These are phyloP conservation scores for Tetramorium parvispinum DNA, from an alignment of 1,140 invertebrate genomes.

Conservation along the genomic window DNA sequence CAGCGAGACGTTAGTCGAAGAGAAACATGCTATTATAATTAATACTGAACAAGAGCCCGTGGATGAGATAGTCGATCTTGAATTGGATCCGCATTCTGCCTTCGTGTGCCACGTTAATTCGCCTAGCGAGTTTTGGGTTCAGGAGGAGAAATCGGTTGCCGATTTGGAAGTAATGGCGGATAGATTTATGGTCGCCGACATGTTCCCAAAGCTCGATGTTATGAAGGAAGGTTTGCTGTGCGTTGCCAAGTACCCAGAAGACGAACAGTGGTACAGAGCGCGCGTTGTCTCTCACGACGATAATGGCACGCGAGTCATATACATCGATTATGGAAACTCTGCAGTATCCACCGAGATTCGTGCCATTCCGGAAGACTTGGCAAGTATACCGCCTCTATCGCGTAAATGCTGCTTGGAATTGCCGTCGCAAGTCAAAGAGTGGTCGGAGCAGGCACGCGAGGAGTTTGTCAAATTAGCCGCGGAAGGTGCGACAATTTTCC, in stretches of 20 bases:
- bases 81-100: conserved; percentile 79
- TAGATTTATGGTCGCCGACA: conserved; percentile 85
- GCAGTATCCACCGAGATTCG: conserved; percentile 79
- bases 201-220: conserved; percentile 84
- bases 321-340: conserved; percentile 88
- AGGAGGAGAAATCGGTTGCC: conserved; percentile 86
- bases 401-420: conserved; percentile 81
- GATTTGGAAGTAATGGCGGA: conserved; percentile 87
- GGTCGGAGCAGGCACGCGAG: conserved; percentile 78
- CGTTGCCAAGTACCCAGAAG: conserved; percentile 89
- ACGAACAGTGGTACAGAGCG: conserved; percentile 89
- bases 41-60: conserved; percentile 79
- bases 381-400: conserved; percentile 78
- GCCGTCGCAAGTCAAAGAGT: conserved; percentile 73
- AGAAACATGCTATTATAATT: conserved; percentile 86
- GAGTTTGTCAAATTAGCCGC: conserved; percentile 77
- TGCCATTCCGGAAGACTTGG: conserved; percentile 80
- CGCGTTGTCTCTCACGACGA: conserved; percentile 76
- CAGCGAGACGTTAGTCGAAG: conserved; percentile 73
- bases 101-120: conserved; percentile 87
- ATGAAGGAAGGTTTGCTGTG: conserved; percentile 86
- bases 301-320: conserved; percentile 83
- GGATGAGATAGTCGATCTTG: conserved; percentile 77
- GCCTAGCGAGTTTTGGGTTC: conserved; percentile 89
- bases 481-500: conserved; percentile 81